Conservation (phyloP, 2,888 invertebrate species). For the Leucozona laternaria region DNA sequence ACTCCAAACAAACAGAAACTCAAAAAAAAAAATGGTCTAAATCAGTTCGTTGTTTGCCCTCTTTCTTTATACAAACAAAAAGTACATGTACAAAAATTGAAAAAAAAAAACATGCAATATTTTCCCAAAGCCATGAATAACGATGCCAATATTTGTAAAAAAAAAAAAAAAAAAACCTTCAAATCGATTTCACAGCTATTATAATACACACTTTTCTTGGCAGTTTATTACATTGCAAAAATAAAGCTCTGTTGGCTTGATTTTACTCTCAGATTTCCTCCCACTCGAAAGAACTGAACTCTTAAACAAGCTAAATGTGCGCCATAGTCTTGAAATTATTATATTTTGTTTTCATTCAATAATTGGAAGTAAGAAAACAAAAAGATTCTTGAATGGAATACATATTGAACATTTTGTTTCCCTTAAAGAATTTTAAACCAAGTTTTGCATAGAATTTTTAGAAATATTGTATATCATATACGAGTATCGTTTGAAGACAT, state of each 20-base stretch:
- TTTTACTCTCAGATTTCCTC: slow-evolving; percentile 4
- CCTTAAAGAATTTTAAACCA: not conserved
- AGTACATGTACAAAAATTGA: not conserved
- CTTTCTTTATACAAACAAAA: not conserved
- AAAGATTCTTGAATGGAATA: slow-evolving; percentile 36
- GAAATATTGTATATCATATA: not conserved
- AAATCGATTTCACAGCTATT: slow-evolving; percentile 26
- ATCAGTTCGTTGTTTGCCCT: not conserved
- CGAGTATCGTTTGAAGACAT: not conserved
- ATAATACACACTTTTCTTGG: slow-evolving; percentile 36
- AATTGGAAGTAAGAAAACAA: slow-evolving; percentile 17
- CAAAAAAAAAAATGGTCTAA: slow-evolving; percentile 2
- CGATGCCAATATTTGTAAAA: slow-evolving; percentile 42
- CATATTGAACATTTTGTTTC: slow-evolving; percentile 11
- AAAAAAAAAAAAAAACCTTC: slow-evolving; percentile 34
- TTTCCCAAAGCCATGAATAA: slow-evolving; percentile 6
- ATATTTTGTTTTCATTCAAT: not conserved
- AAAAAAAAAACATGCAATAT: no score
- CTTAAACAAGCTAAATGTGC: slow-evolving; percentile 28
- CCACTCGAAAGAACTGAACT: not conserved
- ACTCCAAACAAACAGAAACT: not conserved
- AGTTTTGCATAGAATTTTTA: not conserved
- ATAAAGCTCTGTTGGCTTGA: not conserved
- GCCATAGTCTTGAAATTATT: not conserved
- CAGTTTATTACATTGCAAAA: slow-evolving; percentile 20